Evolutionary conservation across 2,113 vertebrate species (phyloP), one percentile per base, ranked within the genome.

Genomic region (Plestiodon gilberti): DNA sequence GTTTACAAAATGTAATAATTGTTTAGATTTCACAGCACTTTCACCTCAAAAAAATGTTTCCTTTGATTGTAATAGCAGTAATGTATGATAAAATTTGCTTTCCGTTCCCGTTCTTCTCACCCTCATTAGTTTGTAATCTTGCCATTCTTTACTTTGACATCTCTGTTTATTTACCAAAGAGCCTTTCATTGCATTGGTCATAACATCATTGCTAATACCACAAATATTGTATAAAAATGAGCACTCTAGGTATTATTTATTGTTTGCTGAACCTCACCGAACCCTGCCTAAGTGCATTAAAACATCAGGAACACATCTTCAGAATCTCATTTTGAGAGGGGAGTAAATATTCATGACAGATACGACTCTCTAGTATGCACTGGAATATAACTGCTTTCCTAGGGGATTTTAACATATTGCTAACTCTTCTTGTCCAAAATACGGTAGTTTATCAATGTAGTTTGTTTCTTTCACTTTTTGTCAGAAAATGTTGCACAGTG

Each of bases 401-500:
- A 52, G 89, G 92, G 95, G 95, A 95, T 95, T 95, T 96, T 96
- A 95, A 95, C 93, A 91, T 94, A 92, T 40, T 70, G 0, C 0
- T 11, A 83, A 82, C 23, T 83, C 62, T 10, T 86, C 59, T 48
- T 84, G 70, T 22, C 40, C 33, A 6, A 20, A 62, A 11, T 2
- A 0, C 48, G 67, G 73, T 52, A 75, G 2, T 7, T 74, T 28
- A 79, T 70, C 35, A 4, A 0, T 7, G 30, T 87, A 48, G 0
- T 75, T 57, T 8, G 40, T 79, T 78, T 38, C 6, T 1, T n/a
- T 59, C 11, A 2, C 0, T 71, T 87, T 30, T 73, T 81, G 35
- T 67, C 55, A 71, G 55, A n/a, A 84, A 65, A 81, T 67, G 17
- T 9, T 64, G 15, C 15, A 71, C 8, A 9, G 22, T 9, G 2